Evolutionary conservation across 2,888 invertebrate genomes (phyloP).

Genomic region (Hybos culiciformis): DNA sequence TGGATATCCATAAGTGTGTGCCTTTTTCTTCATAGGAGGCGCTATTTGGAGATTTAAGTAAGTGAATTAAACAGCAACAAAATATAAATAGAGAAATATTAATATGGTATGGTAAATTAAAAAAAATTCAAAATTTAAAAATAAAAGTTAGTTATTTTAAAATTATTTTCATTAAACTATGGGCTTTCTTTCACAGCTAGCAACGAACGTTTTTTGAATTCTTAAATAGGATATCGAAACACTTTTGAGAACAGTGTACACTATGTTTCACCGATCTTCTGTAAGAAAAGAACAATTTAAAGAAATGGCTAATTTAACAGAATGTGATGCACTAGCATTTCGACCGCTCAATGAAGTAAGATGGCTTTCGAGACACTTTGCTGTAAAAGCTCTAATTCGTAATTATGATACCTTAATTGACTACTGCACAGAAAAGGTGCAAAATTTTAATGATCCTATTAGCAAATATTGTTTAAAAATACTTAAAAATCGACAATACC

Average conservation of each 20-base stretch:
- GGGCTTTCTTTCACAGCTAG: no score
- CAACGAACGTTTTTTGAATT: no score
- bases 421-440: not conserved
- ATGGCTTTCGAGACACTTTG: not conserved
- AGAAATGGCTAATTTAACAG: not conserved
- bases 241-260: not conserved
- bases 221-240: not conserved
- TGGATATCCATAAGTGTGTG: no score
- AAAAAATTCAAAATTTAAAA: no score
- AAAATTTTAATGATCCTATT: not conserved
- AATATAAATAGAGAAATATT: no score
- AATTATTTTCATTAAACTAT: no score
- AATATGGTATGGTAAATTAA: no score
- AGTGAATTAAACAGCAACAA: no score
- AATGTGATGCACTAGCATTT: conserved; percentile 1
- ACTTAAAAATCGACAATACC: not conserved
- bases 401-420: not conserved
- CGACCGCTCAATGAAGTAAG: conserved; percentile 3
- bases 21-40: no score
- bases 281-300: not conserved
- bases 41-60: no score
- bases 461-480: not conserved
- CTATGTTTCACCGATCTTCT: not conserved
- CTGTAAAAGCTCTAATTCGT: not conserved
- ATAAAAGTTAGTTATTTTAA: no score